Conservation (phyloP, 2,888 invertebrate genomes). For the Spilosoma lubricipeda region DNA sequence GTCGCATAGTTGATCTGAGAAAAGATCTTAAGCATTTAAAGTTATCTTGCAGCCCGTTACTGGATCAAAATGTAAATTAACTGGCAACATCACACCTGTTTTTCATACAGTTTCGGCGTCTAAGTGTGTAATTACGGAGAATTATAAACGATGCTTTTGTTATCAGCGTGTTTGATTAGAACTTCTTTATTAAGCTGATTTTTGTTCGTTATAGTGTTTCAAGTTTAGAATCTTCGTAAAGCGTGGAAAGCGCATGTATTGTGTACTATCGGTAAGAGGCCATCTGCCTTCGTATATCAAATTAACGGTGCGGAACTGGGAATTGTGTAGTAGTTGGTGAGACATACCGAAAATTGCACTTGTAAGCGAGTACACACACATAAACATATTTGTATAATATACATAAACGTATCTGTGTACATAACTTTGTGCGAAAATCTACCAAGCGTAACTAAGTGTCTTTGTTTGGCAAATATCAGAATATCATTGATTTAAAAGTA, state of each 20-base stretch:
- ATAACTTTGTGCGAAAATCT: slow-evolving; percentile 51
- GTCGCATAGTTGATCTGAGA: slow-evolving; percentile 63
- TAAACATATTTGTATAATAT: slow-evolving; percentile 6
- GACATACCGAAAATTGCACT: slow-evolving; percentile 70
- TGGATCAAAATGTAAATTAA: slow-evolving; percentile 72
- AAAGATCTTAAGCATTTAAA: slow-evolving; percentile 66
- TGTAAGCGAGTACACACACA: slow-evolving; percentile 46
- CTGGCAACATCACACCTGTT: slow-evolving; percentile 57
- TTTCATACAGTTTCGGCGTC: slow-evolving; percentile 48
- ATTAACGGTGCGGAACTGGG: slow-evolving; percentile 77
- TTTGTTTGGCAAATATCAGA: slow-evolving; percentile 57
- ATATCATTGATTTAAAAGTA: slow-evolving; percentile 50
- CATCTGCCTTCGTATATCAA: slow-evolving; percentile 75
- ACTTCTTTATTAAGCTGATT: slow-evolving; percentile 1
- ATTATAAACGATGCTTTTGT: slow-evolving; percentile 23
- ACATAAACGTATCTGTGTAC: slow-evolving; percentile 7
- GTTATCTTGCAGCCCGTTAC: slow-evolving; percentile 67
- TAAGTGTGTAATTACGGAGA: slow-evolving; percentile 45
- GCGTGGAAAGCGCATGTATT: slow-evolving; percentile 51
- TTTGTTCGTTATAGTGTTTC: slow-evolving; percentile 11
- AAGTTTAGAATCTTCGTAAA: slow-evolving; percentile 53
- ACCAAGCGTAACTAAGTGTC: slow-evolving; percentile 64
- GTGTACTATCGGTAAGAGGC: slow-evolving; percentile 64
- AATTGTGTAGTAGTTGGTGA: slow-evolving; percentile 47
- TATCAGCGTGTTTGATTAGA: not conserved